A percentile compares a stretch with the other conserved stretches of the same genome.
These are phyloP conservation scores for Halcyon leucocephala DNA, from an alignment of 2,797 vertebrate species.

Conservation along the genomic window DNA sequence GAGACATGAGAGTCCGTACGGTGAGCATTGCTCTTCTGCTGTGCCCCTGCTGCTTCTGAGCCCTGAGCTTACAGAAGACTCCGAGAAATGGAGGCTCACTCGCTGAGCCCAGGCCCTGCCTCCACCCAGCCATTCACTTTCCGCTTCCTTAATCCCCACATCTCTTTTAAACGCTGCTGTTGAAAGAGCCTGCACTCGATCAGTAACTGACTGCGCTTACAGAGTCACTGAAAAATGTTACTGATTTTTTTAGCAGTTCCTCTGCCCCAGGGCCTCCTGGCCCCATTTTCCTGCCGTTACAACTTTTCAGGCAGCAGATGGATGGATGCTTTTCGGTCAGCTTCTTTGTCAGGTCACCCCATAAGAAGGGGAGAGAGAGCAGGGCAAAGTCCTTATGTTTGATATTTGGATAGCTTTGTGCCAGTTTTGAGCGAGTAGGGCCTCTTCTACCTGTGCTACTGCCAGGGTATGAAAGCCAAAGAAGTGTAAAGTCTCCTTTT, in stretches of 20 bases:
- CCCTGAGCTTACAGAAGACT: background rate
- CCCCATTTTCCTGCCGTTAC: background rate
- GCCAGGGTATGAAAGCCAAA: background rate
- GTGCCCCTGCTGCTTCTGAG: background rate
- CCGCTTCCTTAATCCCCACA: background rate
- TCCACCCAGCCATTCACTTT: slow-evolving; percentile 11
- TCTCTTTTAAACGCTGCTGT: slow-evolving; percentile 17
- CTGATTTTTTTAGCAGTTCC: background rate
- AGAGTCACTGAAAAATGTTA: slow-evolving; percentile 56
- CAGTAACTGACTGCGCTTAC: slow-evolving; percentile 19
- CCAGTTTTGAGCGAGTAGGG: background rate
- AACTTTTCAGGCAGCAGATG: slow-evolving; percentile 6
- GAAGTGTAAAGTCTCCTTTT: background rate
- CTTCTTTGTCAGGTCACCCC: background rate
- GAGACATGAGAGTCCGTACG: slow-evolving; percentile 84
- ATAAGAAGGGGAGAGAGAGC: background rate
- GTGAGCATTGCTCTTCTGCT: slow-evolving; percentile 68
- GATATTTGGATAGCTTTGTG: background rate
- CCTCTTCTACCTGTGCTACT: background rate
- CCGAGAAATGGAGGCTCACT: background rate
- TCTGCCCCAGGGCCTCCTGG: slow-evolving; percentile 26
- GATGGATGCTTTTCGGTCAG: background rate
- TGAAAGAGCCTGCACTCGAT: slow-evolving; percentile 16
- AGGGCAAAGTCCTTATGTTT: background rate
- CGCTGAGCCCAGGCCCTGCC: background rate